phyloP scores from a whole-genome alignment of 35 echinoderm and acorn worm species.

The Eucidaris tribuloides region DNA sequence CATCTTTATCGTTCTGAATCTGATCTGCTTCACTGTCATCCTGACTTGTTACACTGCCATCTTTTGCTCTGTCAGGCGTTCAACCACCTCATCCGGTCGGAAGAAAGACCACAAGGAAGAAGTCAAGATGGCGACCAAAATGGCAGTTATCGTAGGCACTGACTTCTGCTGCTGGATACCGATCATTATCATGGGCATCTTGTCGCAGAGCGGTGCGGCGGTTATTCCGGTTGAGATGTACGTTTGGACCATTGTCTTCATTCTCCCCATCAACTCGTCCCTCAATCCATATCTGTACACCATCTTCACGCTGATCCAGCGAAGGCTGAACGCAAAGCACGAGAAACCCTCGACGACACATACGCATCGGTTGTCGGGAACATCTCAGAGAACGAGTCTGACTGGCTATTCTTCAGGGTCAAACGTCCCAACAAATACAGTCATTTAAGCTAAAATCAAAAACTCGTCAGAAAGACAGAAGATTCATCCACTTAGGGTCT shows the following conservation, averaged over 20 bases:
- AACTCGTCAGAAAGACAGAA: too few relatives aligned
- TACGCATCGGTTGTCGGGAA: too few relatives aligned
- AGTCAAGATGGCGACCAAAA: conserved; percentile 50
- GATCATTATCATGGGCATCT: conserved; percentile 51
- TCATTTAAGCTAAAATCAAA: too few relatives aligned
- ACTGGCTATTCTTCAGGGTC: too few relatives aligned
- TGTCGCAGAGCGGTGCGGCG: conserved; percentile 3
- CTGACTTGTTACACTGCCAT: conserved; percentile 40
- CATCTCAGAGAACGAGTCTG: too few relatives aligned
- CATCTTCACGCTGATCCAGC: too few relatives aligned
- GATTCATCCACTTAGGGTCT: too few relatives aligned
- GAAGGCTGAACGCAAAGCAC: too few relatives aligned
- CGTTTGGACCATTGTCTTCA: conserved; percentile 33
- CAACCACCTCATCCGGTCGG: neutral
- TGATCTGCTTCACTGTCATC: conserved; percentile 42
- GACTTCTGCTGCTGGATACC: conserved; percentile 66
- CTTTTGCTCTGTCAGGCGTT: neutral
- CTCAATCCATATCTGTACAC: conserved; percentile 65
- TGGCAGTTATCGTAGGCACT: conserved; percentile 58
- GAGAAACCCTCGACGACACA: too few relatives aligned
- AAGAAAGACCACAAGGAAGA: neutral
- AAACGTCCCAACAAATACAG: too few relatives aligned
- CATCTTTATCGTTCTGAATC: conserved; percentile 47
- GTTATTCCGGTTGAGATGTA: conserved; percentile 38
- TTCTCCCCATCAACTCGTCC: conserved; percentile 65